Conservation (phyloP, 2,113 vertebrate species). For the Pomatostomus ruficeps region DNA sequence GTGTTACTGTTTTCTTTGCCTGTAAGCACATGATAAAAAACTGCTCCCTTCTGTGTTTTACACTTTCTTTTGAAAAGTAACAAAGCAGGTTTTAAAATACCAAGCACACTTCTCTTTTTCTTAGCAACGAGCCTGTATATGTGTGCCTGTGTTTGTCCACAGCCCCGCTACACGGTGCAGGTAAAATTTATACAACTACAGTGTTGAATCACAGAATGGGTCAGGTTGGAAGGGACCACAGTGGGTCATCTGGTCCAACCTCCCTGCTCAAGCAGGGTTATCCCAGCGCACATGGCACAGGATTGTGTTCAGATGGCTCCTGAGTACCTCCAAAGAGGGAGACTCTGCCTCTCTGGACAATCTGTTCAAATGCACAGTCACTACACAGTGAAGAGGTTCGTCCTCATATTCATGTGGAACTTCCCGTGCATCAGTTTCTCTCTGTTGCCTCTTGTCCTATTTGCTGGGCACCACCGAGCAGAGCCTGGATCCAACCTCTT, state of each 20-base stretch:
- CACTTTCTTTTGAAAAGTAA: neutral
- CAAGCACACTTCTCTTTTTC: neutral
- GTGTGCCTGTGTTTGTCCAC: too few relatives aligned
- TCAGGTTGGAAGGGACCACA: neutral
- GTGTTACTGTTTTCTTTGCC: neutral
- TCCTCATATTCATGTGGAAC: neutral
- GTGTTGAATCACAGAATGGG: rapidly evolving
- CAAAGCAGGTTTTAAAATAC: neutral
- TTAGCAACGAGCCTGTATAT: rapidly evolving
- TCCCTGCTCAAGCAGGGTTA: neutral
- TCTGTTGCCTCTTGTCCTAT: neutral
- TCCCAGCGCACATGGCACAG: neutral
- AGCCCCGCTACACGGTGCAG: rapidly evolving
- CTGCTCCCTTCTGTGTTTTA: neutral
- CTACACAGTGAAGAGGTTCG: rapidly evolving
- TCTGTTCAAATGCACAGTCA: neutral
- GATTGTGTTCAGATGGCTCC: rapidly evolving
- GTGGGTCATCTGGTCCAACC: neutral
- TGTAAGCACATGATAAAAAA: neutral
- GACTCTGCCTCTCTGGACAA: neutral
- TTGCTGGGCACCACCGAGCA: too few relatives aligned
- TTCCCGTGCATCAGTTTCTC: neutral
- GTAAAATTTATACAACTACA: neutral
- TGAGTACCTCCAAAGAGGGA: neutral
- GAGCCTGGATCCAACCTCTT: neutral